Conservation (phyloP, 1,140 invertebrate species). For the Coboldia fuscipes region DNA sequence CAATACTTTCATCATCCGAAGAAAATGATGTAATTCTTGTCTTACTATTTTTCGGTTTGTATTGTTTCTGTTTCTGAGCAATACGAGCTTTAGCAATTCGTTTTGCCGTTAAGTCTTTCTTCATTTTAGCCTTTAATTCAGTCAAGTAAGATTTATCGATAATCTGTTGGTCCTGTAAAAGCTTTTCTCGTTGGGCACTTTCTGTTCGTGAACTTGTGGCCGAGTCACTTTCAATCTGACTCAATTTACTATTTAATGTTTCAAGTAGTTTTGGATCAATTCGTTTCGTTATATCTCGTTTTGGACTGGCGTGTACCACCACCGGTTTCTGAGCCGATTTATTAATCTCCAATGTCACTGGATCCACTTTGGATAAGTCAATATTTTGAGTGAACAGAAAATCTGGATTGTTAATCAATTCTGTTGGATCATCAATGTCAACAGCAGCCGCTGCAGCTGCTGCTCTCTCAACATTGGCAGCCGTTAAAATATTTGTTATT, state of each 20-base stretch:
- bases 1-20: constrained; percentile 44
- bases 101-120: background rate
- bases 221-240: constrained; percentile 46
- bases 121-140: background rate
- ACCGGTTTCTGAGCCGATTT: constrained; percentile 26
- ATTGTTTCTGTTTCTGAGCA: background rate
- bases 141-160: background rate
- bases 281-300: constrained; percentile 37
- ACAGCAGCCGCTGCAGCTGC: constrained; percentile 3
- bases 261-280: constrained; percentile 40
- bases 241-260: constrained; percentile 43
- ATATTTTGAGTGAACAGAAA: constrained; percentile 49
- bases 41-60: constrained; percentile 28
- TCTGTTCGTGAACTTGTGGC: constrained; percentile 43
- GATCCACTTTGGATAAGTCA: constrained; percentile 43
- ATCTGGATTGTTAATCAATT: constrained; percentile 22
- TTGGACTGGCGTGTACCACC: constrained; percentile 38
- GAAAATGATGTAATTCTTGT: constrained; percentile 46
- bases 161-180: background rate
- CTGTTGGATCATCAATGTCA: constrained; percentile 14
- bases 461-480: constrained; percentile 17
- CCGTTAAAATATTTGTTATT: too few species aligned
- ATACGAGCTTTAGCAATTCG: constrained; percentile 1
- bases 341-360: constrained; percentile 40
- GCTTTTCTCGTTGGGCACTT: constrained; percentile 30